phyloP scores from a whole-genome alignment of 1,140 invertebrate genomes.

The Drosophila oshimai region DNA sequence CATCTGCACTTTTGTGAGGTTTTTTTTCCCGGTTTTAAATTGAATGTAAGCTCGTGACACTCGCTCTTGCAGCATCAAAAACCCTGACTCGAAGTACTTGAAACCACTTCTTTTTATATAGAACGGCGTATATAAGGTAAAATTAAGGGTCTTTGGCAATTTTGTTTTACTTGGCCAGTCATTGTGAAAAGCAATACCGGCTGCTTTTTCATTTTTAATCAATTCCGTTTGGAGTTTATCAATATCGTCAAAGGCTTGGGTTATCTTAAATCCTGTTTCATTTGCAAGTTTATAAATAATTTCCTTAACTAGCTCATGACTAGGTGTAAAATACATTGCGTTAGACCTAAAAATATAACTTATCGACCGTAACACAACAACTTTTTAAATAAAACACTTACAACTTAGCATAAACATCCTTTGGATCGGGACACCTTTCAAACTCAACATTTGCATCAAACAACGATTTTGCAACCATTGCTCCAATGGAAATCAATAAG shows the following conservation, averaged over 20 bases:
- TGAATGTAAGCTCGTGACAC: not conserved
- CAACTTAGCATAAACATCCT: not conserved
- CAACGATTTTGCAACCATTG: not conserved
- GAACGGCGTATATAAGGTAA: not conserved
- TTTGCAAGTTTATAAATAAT: not conserved
- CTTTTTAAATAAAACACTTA: not conserved
- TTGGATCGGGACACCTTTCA: not conserved
- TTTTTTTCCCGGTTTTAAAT: not conserved
- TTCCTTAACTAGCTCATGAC: not conserved
- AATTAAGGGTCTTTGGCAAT: not conserved
- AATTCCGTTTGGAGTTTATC: not conserved
- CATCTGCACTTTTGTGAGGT: not conserved
- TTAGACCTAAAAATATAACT: not conserved
- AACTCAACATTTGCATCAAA: not conserved
- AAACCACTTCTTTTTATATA: not conserved
- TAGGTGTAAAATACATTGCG: not conserved
- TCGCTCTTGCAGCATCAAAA: not conserved
- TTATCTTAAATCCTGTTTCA: not conserved
- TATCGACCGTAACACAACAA: too few relatives aligned
- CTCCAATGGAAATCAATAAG: not conserved
- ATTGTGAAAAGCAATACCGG: not conserved
- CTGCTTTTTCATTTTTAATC: not conserved
- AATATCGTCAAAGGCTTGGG: not conserved
- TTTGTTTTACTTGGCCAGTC: not conserved
- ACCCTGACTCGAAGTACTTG: not conserved